Conservation (phyloP, 2,888 invertebrate species). For the Steinernema hermaphroditum region DNA sequence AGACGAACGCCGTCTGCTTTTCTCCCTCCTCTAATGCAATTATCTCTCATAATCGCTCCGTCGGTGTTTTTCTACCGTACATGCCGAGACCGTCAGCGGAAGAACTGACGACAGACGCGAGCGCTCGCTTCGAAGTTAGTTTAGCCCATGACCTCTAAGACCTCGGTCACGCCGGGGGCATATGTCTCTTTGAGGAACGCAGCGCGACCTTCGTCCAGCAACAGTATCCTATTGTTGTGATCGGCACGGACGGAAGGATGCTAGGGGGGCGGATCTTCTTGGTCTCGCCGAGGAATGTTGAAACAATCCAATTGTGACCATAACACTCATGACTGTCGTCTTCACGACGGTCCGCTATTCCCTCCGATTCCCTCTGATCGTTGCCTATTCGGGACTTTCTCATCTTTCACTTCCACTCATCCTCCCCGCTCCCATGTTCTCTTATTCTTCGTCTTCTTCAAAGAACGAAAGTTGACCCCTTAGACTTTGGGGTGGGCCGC, state of each 20-base stretch:
- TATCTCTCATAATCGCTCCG: conserved; percentile 29
- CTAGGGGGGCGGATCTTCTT: conserved; percentile 27
- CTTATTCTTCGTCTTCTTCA: neutral
- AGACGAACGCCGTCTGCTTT: conserved; percentile 17
- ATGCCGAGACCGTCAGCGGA: conserved; percentile 25
- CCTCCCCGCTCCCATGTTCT: neutral
- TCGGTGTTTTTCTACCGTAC: conserved; percentile 21
- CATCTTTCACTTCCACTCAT: neutral
- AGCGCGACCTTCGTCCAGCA: conserved; percentile 29
- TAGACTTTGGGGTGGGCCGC: neutral
- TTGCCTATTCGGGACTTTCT: neutral
- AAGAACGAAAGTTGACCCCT: conserved; percentile 18
- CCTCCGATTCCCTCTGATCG: neutral
- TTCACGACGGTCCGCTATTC: conserved; percentile 14
- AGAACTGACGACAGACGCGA: neutral
- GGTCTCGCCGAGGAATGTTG: conserved; percentile 23
- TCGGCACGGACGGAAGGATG: conserved; percentile 21
- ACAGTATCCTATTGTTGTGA: conserved; percentile 30
- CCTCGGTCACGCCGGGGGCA: conserved; percentile 31
- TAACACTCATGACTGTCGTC: conserved; percentile 18
- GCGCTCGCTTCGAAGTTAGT: conserved; percentile 27
- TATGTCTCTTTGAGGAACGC: conserved; percentile 30
- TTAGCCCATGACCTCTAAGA: conserved; percentile 31
- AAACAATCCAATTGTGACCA: conserved; percentile 30
- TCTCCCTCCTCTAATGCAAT: conserved; percentile 19